Conservation (phyloP, 2,888 invertebrate species). For the Euzophera pinguis region DNA sequence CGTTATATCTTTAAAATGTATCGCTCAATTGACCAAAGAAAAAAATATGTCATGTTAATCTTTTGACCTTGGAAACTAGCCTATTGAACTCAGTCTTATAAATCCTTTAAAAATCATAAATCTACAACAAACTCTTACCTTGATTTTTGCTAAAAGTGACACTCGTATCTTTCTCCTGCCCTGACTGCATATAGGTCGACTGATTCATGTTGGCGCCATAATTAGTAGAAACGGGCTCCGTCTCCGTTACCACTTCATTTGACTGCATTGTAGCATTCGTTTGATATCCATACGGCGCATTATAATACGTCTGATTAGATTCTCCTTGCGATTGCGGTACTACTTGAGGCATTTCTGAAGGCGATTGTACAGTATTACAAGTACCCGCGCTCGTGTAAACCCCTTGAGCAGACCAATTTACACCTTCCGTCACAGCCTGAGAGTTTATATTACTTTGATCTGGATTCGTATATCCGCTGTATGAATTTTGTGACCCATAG, state of each 20-base stretch:
- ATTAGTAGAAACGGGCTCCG: slow-evolving; percentile 44
- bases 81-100: background rate
- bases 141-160: slow-evolving; percentile 56
- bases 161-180: slow-evolving; percentile 45
- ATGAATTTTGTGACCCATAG: slow-evolving; percentile 80
- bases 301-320: slow-evolving; percentile 62
- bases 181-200: slow-evolving; percentile 64
- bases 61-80: no score
- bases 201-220: slow-evolving; percentile 57
- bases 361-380: slow-evolving; percentile 68
- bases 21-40: no score
- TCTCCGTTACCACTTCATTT: slow-evolving; percentile 38
- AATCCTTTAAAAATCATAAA: background rate
- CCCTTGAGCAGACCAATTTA: slow-evolving; percentile 47
- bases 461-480: slow-evolving; percentile 32
- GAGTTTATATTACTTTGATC: slow-evolving; percentile 40
- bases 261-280: slow-evolving; percentile 42
- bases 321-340: slow-evolving; percentile 30
- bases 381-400: slow-evolving; percentile 73
- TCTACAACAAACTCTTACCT: slow-evolving; percentile 51
- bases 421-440: slow-evolving; percentile 39
- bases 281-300: slow-evolving; percentile 72
- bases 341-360: slow-evolving; percentile 53
- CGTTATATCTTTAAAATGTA: no score
- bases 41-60: no score